Evolutionary conservation across 1,140 invertebrate species (phyloP).

Genomic region (Drosophila varians): DNA sequence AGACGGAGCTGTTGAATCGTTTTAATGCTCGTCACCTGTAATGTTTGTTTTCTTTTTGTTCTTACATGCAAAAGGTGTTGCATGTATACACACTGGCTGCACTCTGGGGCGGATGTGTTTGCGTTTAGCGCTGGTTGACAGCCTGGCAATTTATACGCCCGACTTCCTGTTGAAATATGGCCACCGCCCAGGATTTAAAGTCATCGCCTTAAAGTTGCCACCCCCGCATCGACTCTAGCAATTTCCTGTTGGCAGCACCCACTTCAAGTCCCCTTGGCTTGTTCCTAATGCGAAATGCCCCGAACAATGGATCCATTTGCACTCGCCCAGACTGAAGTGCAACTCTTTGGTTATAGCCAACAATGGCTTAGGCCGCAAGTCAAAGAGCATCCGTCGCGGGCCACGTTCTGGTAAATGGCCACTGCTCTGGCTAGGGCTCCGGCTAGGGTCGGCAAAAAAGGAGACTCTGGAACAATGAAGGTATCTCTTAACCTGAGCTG

Average conservation of each 20-base stretch:
- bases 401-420: conserved; percentile 56
- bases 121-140: conserved; percentile 69
- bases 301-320: conserved; percentile 74
- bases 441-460: conserved; percentile 46
- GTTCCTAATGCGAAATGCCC: conserved; percentile 47
- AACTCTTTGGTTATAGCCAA: conserved; percentile 61
- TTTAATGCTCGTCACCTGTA: conserved; percentile 78
- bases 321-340: conserved; percentile 65
- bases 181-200: conserved; percentile 40
- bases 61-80: conserved; percentile 45
- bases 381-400: conserved; percentile 67
- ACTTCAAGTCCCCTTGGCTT: conserved; percentile 27
- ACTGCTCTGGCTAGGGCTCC: conserved; percentile 1
- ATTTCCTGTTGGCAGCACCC: conserved; percentile 60
- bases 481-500: conserved; percentile 10
- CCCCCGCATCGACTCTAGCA: conserved; percentile 1
- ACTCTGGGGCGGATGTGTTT: conserved; percentile 61
- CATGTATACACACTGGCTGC: conserved; percentile 12
- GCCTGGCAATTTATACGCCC: conserved; percentile 70
- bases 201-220: conserved; percentile 32
- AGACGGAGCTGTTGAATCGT: conserved; percentile 77
- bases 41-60: conserved; percentile 51
- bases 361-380: conserved; percentile 57
- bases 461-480: conserved; percentile 59
- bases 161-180: conserved; percentile 40